Evolutionary conservation across 1,140 invertebrate genomes (phyloP).

Genomic region (Eriocheir sinensis): DNA sequence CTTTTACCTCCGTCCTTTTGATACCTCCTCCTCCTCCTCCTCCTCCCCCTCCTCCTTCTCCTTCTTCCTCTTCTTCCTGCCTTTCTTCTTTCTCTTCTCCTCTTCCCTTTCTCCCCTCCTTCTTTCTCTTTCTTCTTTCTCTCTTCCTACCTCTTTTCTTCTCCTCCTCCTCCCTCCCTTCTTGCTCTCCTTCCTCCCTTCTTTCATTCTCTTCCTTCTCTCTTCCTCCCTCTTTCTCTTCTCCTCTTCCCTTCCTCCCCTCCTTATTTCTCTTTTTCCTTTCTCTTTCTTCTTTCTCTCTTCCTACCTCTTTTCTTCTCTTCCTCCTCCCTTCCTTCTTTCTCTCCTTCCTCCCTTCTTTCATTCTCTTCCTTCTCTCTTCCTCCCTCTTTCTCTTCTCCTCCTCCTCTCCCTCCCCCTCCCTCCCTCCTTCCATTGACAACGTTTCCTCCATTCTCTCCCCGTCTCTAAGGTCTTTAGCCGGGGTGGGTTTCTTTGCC

Average conservation of each 20-base stretch:
- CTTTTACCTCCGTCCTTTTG: background rate
- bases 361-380: background rate
- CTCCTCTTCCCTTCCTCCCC: background rate
- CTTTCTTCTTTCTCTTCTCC: background rate
- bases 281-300: background rate
- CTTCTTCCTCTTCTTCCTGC: background rate
- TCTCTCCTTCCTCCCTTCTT: background rate
- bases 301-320: background rate
- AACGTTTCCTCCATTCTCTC: background rate
- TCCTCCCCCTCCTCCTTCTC: background rate
- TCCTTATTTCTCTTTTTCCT: background rate
- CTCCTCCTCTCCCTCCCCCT: background rate
- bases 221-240: background rate
- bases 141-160: background rate
- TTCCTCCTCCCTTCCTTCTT: background rate
- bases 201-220: background rate
- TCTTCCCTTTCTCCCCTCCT: background rate
- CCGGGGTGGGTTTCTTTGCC: background rate
- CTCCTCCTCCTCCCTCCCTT: background rate
- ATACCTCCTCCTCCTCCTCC: background rate
- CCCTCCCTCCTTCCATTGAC: background rate
- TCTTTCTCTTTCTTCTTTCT: background rate
- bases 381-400: background rate
- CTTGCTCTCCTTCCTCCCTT: background rate
- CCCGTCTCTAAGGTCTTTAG: background rate